Conservation (phyloP, 2,797 vertebrate species). For the Gallinago solitaria region DNA sequence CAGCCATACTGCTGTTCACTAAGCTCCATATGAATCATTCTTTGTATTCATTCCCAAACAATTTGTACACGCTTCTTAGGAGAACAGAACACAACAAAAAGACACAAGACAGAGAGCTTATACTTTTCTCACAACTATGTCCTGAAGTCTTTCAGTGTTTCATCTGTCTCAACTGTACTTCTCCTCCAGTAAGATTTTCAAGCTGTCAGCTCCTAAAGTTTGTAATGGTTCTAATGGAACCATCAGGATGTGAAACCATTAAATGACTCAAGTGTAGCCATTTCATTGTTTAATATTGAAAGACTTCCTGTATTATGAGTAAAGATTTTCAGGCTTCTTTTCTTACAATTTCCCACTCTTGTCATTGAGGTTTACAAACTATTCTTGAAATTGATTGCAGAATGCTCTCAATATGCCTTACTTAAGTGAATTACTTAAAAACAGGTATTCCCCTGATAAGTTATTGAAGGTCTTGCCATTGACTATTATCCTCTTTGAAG, state of each 20-base stretch:
- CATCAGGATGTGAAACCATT: constrained; percentile 29
- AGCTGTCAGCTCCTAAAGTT: constrained; percentile 19
- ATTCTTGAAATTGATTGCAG: background rate
- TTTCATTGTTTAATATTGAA: constrained; percentile 53
- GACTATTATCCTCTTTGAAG: background rate
- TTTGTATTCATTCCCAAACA: background rate
- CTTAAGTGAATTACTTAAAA: constrained; percentile 17
- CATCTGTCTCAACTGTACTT: background rate
- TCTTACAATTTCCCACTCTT: constrained; percentile 26
- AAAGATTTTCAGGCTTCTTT: constrained; percentile 25
- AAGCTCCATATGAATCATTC: background rate
- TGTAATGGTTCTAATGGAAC: constrained; percentile 41
- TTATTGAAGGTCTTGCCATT: background rate
- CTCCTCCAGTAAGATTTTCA: background rate
- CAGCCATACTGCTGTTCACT: background rate
- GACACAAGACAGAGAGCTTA: background rate
- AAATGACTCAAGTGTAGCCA: constrained; percentile 12
- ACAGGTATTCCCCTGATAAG: background rate
- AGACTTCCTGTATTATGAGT: constrained; percentile 17
- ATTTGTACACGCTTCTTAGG: background rate
- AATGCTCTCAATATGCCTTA: background rate
- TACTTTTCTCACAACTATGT: background rate
- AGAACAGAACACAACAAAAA: background rate
- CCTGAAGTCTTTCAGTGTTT: background rate
- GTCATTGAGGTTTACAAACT: background rate